Evolutionary conservation across 2,113 vertebrate genomes (phyloP).

Genomic region (Gopherus flavomarginatus): DNA sequence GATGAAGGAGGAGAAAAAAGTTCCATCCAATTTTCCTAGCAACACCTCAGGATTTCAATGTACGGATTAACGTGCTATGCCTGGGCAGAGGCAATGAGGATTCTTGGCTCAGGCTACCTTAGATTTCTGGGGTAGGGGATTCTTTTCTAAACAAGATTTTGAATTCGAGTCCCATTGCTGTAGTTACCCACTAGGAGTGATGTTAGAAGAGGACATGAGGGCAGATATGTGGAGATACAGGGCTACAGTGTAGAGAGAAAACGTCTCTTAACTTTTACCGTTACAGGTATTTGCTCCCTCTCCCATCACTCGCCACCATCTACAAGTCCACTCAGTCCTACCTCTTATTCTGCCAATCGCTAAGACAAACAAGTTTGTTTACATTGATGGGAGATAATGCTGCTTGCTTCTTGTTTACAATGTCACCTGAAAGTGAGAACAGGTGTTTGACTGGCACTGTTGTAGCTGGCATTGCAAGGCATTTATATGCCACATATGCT

Average conservation of each 20-base stretch:
- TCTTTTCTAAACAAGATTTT: background rate
- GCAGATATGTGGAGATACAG: background rate
- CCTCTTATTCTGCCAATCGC: no score
- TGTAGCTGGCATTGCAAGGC: no score
- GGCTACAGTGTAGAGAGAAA: background rate
- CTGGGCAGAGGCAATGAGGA: background rate
- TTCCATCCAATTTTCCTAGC: background rate
- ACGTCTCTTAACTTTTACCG: background rate
- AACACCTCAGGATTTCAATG: background rate
- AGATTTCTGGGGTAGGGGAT: background rate
- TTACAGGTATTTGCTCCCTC: background rate
- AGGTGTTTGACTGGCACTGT: no score
- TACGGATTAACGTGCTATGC: fast-evolving
- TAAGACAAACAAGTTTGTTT: no score
- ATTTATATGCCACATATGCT: no score
- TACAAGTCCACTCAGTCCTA: no score
- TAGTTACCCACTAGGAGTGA: background rate
- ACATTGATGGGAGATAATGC: no score
- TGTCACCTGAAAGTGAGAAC: no score
- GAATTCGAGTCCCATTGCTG: background rate
- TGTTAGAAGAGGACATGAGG: background rate
- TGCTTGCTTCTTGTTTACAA: no score
- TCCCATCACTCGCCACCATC: background rate
- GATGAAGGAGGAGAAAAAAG: no score
- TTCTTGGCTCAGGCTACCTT: fast-evolving